Base-by-base conservation (phyloP, 2,888 invertebrate genomes). In the Pteria penguin region DNA sequence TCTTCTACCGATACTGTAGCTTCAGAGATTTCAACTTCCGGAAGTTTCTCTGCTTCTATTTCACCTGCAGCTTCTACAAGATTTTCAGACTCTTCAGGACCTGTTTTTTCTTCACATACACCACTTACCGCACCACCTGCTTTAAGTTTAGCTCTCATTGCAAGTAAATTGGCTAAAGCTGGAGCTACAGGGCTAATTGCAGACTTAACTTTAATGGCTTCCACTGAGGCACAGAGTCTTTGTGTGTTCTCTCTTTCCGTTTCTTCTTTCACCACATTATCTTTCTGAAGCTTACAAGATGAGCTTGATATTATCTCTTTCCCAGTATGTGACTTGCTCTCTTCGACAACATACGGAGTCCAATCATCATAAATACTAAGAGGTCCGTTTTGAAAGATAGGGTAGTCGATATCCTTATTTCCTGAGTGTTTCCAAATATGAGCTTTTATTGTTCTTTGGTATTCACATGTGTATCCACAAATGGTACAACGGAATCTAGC, bases 381-480 rank as follows among this genome's bases (percentile, higher is more conserved):
- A 2, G 90, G 90, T 0, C 91, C 91, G 84, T 90, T 91, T 75
- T 89, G 88, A 83, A 91, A 91, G 84, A 89, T 91, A 0, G 91
- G 91, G 74, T 91, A 91, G 74, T 89, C 87, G 4, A 91, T 86
- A 54, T 90, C 85, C 72, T 90, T 86, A 74, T 91, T 88, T 4
- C 91, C 91, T 2, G 90, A 90, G 78, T 91, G 91, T 76, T 90
- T 91, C 91, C 91, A 91, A 31, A 91, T 89, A 75, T 91, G 91
- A 14, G 91, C 90, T 82, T 91, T 91, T 63, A 91, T 90, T 45
- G 90, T 91, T 32, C 91, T 82, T 74, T 91, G 90, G 65, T 87
- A 88, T 70, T 91, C 91, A 74, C 90, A 91, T 29, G 87, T 87
- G 71, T 91, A 91, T 18, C 90, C 88, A 81, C 91, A 91, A 24